Evolutionary conservation across 2,113 vertebrate genomes (phyloP).

Genomic region (Anolis carolinensis): DNA sequence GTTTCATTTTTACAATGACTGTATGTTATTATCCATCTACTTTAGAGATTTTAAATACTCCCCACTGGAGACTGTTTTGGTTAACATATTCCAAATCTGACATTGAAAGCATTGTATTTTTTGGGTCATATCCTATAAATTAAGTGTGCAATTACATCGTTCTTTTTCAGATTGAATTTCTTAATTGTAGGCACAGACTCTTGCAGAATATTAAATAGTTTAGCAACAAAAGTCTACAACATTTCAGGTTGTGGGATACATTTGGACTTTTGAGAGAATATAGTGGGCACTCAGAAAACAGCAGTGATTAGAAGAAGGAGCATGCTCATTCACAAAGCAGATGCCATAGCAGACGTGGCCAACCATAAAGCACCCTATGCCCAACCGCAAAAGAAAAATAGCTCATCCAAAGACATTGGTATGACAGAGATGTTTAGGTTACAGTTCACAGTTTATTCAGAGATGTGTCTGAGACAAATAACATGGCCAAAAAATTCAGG

Average conservation of each 20-base stretch:
- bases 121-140: constrained; percentile 39
- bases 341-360: too few species aligned
- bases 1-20: constrained; percentile 30
- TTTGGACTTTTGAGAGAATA: too few species aligned
- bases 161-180: constrained; percentile 34
- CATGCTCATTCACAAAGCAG: too few species aligned
- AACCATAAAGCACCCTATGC: not conserved
- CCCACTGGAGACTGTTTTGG: not conserved
- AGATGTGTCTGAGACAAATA: not conserved
- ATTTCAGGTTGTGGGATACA: too few species aligned
- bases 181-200: not conserved
- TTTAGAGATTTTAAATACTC: constrained; percentile 5
- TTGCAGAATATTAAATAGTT: not conserved
- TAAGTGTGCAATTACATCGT: not conserved
- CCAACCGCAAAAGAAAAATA: not conserved
- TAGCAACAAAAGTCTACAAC: not conserved
- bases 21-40: constrained; percentile 10
- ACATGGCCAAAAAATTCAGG: not conserved
- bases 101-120: constrained; percentile 7
- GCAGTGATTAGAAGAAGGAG: too few species aligned
- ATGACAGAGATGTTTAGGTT: not conserved
- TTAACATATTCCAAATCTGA: constrained; percentile 32
- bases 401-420: not conserved
- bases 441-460: not conserved
- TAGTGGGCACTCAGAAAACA: too few species aligned